Conservation (phyloP, 2,888 invertebrate species). For the Mayetiola destructor region DNA sequence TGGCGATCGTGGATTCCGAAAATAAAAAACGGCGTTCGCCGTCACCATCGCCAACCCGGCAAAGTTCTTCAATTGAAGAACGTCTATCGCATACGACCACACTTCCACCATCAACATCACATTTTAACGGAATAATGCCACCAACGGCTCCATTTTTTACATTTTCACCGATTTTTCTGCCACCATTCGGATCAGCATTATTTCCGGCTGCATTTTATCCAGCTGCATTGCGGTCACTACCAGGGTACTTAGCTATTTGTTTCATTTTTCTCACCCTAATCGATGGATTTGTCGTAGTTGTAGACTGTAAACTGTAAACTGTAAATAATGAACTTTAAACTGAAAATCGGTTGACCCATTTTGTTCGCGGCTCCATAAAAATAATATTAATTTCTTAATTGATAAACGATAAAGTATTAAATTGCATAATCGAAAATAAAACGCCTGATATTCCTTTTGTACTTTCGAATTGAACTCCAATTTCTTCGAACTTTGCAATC, state of each 20-base stretch:
- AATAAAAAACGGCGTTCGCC: conserved; percentile 15
- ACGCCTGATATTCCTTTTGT: too few species aligned
- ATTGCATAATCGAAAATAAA: too few species aligned
- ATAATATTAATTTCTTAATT: too few species aligned
- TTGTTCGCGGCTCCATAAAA: too few species aligned
- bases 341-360: too few species aligned
- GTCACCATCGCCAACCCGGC: background rate
- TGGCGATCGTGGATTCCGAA: conserved; percentile 15
- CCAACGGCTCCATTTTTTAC: conserved; percentile 54
- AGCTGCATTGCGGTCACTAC: conserved; percentile 53
- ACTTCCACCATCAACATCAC: background rate
- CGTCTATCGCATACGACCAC: background rate
- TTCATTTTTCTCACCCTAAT: too few species aligned
- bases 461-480: too few species aligned
- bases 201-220: conserved; percentile 57
- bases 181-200: conserved; percentile 60
- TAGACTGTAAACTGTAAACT: too few species aligned
- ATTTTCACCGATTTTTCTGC: conserved; percentile 60
- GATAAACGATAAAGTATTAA: too few species aligned
- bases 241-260: conserved; percentile 59
- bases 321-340: too few species aligned
- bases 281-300: too few species aligned
- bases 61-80: background rate
- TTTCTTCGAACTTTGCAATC: too few species aligned
- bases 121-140: conserved; percentile 30